Percentiles rank a stretch among this genome's conserved stretches.
These are phyloP conservation scores for Scaptodrosophila lebanonensis DNA, from an alignment of 1,140 invertebrate species.

Conservation along the genomic window DNA sequence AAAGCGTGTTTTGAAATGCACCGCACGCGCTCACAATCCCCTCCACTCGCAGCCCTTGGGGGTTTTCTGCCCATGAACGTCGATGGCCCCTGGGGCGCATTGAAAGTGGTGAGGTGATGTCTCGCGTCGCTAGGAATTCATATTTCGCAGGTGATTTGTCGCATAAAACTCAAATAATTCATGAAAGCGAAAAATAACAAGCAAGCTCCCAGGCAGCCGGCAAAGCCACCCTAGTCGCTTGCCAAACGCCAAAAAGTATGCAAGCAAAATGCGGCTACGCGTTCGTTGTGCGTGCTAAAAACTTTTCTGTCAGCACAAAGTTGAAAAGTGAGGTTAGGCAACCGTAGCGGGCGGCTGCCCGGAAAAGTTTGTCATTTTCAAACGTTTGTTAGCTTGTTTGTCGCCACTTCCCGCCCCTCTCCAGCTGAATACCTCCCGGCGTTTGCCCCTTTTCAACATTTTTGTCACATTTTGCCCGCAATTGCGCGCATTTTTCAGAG, in stretches of 20 bases:
- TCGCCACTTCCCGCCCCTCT: not conserved
- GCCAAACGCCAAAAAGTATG: constrained; percentile 64
- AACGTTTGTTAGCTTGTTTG: constrained; percentile 28
- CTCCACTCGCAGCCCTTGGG: not conserved
- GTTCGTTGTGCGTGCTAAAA: constrained; percentile 61
- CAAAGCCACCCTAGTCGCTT: constrained; percentile 4
- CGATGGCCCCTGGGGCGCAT: constrained; percentile 1
- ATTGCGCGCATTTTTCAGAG: constrained; percentile 28
- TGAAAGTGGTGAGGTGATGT: constrained; percentile 14
- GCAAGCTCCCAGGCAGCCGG: constrained; percentile 21
- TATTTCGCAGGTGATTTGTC: constrained; percentile 74
- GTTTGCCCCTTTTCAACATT: constrained; percentile 37
- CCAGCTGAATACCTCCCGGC: not conserved
- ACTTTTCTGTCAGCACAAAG: constrained; percentile 63
- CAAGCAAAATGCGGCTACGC: constrained; percentile 56
- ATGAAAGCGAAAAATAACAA: constrained; percentile 59
- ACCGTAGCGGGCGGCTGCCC: constrained; percentile 5
- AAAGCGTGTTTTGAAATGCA: constrained; percentile 39
- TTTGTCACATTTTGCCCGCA: constrained; percentile 60
- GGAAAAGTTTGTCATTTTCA: constrained; percentile 60
- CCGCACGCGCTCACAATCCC: constrained; percentile 36
- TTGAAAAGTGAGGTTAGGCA: constrained; percentile 32
- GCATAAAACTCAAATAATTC: constrained; percentile 75
- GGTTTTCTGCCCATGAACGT: not conserved
- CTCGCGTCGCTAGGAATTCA: constrained; percentile 57